These are phyloP conservation scores for Anodontia alba DNA, from an alignment of 2,888 invertebrate species.

Conservation along the genomic window DNA sequence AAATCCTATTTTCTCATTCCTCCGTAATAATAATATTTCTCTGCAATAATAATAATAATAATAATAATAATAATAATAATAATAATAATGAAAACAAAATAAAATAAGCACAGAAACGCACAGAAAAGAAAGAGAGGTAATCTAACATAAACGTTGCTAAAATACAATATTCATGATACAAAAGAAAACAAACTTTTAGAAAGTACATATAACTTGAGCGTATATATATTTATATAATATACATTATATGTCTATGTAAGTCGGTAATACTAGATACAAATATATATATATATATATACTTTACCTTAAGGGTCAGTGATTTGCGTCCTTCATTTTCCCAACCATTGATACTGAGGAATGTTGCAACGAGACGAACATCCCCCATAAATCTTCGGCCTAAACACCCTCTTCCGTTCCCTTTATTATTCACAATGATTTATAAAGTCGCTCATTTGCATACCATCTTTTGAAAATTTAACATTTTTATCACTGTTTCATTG, in stretches of 20 bases:
- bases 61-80: too few species aligned
- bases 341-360: conserved; percentile 14
- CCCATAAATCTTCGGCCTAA: conserved; percentile 7
- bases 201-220: too few species aligned
- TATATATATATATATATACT: too few species aligned
- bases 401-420: conserved; percentile 9
- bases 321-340: background rate
- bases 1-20: too few species aligned
- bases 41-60: too few species aligned
- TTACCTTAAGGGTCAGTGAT: background rate
- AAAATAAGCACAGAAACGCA: too few species aligned
- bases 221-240: background rate
- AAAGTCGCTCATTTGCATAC: conserved; percentile 4
- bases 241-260: background rate
- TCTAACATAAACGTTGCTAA: too few species aligned
- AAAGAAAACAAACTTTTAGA: too few species aligned
- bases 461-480: background rate
- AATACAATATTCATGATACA: too few species aligned
- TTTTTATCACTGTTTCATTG: conserved; percentile 6
- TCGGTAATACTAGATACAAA: background rate
- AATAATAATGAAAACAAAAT: too few species aligned
- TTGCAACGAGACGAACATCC: background rate
- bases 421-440: conserved; percentile 5
- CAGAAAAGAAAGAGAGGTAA: too few species aligned
- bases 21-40: too few species aligned